Conservation (phyloP, 2,113 vertebrate species). For the Elephantulus edwardii region DNA sequence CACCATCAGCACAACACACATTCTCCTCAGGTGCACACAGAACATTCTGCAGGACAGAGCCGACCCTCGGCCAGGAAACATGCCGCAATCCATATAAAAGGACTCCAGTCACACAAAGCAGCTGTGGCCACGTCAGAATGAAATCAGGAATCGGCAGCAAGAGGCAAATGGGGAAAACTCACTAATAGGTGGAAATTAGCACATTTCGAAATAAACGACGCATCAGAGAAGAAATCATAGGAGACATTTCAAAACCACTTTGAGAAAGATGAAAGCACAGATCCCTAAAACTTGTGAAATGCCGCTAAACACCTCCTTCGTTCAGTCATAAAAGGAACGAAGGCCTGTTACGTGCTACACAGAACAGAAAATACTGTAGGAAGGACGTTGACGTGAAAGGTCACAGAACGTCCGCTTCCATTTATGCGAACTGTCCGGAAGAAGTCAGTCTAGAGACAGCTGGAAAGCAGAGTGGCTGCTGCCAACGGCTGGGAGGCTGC, state of each 20-base stretch:
- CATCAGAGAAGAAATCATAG: not conserved
- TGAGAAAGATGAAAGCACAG: not conserved
- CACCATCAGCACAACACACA: not conserved
- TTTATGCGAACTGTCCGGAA: not conserved
- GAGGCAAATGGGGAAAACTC: not conserved
- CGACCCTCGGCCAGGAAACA: not conserved
- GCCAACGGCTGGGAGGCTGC: not conserved
- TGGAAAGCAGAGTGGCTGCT: fast-evolving
- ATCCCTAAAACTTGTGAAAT: not conserved
- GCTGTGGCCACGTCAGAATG: not conserved
- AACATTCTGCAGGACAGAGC: not conserved
- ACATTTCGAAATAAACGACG: not conserved
- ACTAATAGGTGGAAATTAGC: not conserved
- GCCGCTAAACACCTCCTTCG: not conserved
- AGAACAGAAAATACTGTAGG: not conserved
- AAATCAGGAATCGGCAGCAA: not conserved
- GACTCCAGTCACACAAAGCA: not conserved
- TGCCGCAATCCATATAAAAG: not conserved
- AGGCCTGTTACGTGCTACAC: fast-evolving
- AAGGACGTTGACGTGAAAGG: not conserved
- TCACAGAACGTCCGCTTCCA: not conserved
- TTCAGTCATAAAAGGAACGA: not conserved
- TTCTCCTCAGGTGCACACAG: not conserved
- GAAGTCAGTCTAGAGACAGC: not conserved
- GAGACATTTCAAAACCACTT: not conserved